Conservation (phyloP, 2,113 vertebrate genomes). For the Ailuropoda melanoleuca region DNA sequence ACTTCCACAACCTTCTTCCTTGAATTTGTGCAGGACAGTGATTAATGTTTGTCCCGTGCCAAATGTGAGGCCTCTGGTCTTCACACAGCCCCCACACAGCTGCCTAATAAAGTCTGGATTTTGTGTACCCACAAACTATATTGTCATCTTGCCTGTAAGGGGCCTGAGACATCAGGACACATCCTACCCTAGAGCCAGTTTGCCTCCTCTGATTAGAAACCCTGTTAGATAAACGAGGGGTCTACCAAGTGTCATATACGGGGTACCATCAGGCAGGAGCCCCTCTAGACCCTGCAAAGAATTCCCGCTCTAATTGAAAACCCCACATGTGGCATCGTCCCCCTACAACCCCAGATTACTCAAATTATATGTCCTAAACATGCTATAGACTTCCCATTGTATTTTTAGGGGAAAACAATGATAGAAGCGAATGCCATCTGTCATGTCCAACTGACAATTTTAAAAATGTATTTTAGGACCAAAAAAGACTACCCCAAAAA, state of each 20-base stretch:
- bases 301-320: background rate
- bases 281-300: background rate
- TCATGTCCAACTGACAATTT: background rate
- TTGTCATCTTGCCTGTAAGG: background rate
- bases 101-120: background rate
- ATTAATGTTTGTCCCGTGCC: accelerated
- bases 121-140: background rate
- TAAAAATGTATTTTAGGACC: background rate
- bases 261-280: background rate
- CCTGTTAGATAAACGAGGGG: background rate
- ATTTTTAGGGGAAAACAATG: background rate
- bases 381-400: background rate
- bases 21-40: background rate
- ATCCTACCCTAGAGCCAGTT: background rate
- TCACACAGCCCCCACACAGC: background rate
- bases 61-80: background rate
- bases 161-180: background rate
- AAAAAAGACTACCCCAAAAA: background rate
- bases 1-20: background rate
- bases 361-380: background rate
- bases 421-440: background rate
- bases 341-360: too few relatives aligned
- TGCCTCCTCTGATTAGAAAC: background rate
- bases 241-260: too few relatives aligned
- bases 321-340: too few relatives aligned